A percentile compares a stretch with the other conserved stretches of the same genome.
phyloP scores from a whole-genome alignment of 2,113 vertebrate species.

The Corynorhinus townsendii region DNA sequence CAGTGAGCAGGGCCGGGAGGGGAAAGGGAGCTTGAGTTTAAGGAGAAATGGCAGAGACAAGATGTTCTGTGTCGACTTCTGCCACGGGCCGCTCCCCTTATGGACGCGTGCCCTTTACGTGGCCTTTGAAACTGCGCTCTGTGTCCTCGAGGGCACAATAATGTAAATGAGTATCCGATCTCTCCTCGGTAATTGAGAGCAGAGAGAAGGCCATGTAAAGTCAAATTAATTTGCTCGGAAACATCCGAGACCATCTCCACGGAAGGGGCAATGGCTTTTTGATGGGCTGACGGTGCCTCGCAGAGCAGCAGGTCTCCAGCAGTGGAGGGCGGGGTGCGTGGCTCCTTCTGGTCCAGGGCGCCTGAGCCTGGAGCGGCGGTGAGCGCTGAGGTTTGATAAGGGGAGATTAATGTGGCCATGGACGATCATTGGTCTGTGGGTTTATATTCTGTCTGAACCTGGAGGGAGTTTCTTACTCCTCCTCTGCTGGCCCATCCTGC shows the following conservation, averaged over 20 bases:
- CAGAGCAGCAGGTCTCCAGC: background rate
- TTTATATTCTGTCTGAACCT: fast-evolving
- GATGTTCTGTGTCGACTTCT: background rate
- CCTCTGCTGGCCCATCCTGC: fast-evolving
- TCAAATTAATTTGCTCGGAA: background rate
- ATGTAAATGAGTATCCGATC: constrained; percentile 64
- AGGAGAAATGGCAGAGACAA: background rate
- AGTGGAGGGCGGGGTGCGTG: fast-evolving
- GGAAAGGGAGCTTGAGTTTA: background rate
- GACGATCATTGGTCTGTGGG: fast-evolving
- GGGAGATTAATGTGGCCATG: fast-evolving
- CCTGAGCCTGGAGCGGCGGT: background rate
- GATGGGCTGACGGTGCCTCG: background rate
- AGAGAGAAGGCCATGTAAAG: constrained; percentile 37
- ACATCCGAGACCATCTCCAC: background rate
- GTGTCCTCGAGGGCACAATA: constrained; percentile 41
- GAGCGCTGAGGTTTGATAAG: background rate
- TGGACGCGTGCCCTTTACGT: constrained; percentile 31
- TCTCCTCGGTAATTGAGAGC: constrained; percentile 63
- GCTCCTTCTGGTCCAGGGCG: background rate
- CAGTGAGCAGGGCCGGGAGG: fast-evolving
- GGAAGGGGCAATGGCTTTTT: background rate
- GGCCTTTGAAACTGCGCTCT: constrained; percentile 55
- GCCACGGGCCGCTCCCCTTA: background rate
- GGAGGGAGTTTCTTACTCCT: background rate